Percentiles rank a stretch among this genome's conserved stretches.
Conservation (phyloP, 1,140 invertebrate genomes). For the Cotesia glomerata region DNA sequence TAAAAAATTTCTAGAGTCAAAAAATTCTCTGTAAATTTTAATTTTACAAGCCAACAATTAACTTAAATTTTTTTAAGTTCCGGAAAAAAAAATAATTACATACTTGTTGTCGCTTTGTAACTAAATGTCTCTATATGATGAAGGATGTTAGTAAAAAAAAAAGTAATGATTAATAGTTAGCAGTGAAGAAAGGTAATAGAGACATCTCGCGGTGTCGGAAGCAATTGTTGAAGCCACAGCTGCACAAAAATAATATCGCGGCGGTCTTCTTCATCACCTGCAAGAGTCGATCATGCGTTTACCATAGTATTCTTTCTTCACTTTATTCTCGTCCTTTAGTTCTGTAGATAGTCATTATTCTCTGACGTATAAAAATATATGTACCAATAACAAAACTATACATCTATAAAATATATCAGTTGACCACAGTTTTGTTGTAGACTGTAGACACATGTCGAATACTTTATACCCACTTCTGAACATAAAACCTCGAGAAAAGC, state of each 20-base stretch:
- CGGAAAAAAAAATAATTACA: neutral
- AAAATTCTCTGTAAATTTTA: too few relatives aligned
- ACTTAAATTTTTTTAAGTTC: too few relatives aligned
- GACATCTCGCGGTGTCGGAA: conserved; percentile 33
- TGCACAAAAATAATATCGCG: conserved; percentile 1
- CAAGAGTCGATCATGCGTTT: conserved; percentile 15
- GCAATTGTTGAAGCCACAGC: neutral
- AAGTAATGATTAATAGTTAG: neutral
- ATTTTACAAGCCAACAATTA: too few relatives aligned
- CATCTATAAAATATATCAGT: conserved; percentile 3
- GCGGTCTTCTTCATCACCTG: conserved; percentile 11
- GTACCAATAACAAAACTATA: neutral
- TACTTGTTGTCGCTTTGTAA: neutral
- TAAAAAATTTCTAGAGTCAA: too few relatives aligned
- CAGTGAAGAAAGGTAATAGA: conserved; percentile 26
- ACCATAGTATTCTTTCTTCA: neutral
- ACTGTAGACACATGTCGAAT: neutral
- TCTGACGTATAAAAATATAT: conserved; percentile 4
- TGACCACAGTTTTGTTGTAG: conserved; percentile 18
- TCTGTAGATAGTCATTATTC: too few relatives aligned
- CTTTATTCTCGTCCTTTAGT: neutral
- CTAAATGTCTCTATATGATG: too few relatives aligned
- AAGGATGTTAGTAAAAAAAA: neutral
- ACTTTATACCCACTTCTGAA: conserved; percentile 11
- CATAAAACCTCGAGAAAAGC: neutral